Percentiles rank a stretch among this genome's conserved stretches.
phyloP scores from a whole-genome alignment of 2,797 vertebrate genomes.

The Dendrocincla fuliginosa region DNA sequence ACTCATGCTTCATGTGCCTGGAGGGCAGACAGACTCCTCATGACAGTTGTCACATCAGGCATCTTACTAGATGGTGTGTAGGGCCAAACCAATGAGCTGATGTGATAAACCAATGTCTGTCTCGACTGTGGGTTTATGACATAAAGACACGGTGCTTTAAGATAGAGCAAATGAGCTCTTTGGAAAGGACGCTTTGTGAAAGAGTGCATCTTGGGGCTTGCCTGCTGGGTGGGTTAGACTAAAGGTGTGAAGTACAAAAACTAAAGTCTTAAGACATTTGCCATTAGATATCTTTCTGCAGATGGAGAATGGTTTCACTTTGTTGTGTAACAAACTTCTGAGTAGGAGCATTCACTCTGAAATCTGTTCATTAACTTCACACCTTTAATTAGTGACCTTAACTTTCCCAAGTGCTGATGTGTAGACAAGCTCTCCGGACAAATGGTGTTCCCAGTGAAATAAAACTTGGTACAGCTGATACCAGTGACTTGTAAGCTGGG shows the following conservation, averaged over 20 bases:
- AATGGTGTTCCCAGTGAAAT: background rate
- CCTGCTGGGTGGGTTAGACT: background rate
- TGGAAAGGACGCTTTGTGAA: background rate
- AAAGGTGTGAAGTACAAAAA: background rate
- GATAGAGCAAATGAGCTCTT: background rate
- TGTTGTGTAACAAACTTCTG: background rate
- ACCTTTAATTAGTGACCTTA: background rate
- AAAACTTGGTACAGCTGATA: conserved; percentile 19
- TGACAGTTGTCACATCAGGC: background rate
- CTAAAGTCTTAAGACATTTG: background rate
- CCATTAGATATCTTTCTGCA: background rate
- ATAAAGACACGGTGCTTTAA: background rate
- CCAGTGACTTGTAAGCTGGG: background rate
- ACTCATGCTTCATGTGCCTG: background rate
- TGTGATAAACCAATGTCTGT: background rate
- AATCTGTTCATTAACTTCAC: background rate
- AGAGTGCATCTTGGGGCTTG: background rate
- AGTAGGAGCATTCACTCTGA: background rate
- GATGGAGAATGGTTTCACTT: background rate
- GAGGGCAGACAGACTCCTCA: background rate
- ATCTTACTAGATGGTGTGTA: background rate
- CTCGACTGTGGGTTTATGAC: background rate
- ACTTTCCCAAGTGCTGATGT: background rate
- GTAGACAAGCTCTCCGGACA: background rate
- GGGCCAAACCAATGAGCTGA: background rate